Percentiles rank a stretch among this genome's conserved stretches.
Conservation (phyloP, 1,140 invertebrate species). For the Meteorus sp. region DNA sequence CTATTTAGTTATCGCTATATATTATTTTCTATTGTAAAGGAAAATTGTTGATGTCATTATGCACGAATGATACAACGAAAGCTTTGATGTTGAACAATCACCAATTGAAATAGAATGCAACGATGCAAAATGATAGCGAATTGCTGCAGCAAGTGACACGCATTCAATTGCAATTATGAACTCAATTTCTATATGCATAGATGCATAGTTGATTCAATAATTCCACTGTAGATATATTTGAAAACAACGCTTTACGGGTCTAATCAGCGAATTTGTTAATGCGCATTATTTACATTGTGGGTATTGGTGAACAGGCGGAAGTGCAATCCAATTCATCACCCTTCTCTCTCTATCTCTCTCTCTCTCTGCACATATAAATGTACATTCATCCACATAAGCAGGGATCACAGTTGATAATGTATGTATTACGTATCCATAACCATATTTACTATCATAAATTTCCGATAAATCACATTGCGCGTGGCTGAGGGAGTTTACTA, state of each 20-base stretch:
- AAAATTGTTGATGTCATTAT: not conserved
- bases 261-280: constrained; percentile 25
- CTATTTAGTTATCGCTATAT: too few species aligned
- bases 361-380: too few species aligned
- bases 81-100: not conserved
- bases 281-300: constrained; percentile 23
- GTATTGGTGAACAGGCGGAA: constrained; percentile 20
- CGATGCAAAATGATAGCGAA: constrained; percentile 8
- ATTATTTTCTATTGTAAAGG: not conserved
- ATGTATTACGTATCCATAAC: too few species aligned
- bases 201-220: not conserved
- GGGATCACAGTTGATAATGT: too few species aligned
- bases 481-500: too few species aligned
- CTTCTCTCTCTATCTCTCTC: too few species aligned
- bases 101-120: constrained; percentile 3
- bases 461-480: too few species aligned
- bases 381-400: too few species aligned
- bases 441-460: too few species aligned
- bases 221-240: constrained; percentile 13
- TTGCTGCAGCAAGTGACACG: not conserved
- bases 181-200: constrained; percentile 3
- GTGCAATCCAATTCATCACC: constrained; percentile 19
- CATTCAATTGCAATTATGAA: not conserved
- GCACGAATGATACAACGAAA: not conserved
- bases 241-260: constrained; percentile 23